These are phyloP conservation scores for Sardina pilchardus DNA, from an alignment of 2,113 vertebrate species.

Conservation along the genomic window DNA sequence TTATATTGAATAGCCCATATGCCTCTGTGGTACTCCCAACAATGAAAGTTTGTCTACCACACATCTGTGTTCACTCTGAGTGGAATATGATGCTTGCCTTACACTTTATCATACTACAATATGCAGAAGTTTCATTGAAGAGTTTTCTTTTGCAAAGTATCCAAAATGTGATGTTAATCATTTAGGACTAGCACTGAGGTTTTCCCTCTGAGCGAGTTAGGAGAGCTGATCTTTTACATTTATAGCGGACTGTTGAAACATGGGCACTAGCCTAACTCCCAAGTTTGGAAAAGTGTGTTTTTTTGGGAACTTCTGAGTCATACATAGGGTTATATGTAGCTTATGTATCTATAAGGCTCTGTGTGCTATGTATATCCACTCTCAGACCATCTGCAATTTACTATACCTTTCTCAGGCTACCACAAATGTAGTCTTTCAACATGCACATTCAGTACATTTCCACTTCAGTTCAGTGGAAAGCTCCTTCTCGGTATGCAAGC, in stretches of 20 bases:
- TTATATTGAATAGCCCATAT: not conserved
- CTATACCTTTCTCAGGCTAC: not conserved
- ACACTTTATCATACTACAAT: not conserved
- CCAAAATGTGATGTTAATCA: not conserved
- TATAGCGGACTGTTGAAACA: conserved; percentile 1
- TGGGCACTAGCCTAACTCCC: not conserved
- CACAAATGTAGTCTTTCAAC: conserved; percentile 15
- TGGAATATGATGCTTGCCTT: not conserved
- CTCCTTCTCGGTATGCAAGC: not conserved
- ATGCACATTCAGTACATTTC: not conserved
- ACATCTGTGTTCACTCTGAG: not conserved
- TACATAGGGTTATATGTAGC: not conserved
- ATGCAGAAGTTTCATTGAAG: not conserved
- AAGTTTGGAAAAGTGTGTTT: conserved; percentile 7
- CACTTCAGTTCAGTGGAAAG: not conserved
- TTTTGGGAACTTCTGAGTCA: not conserved
- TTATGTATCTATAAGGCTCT: no score
- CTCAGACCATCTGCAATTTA: not conserved
- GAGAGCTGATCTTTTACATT: not conserved
- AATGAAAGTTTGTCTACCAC: not conserved
- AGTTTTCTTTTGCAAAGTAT: not conserved
- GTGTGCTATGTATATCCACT: not conserved
- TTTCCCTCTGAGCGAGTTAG: not conserved
- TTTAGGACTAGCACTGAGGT: not conserved
- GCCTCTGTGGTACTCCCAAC: not conserved